A percentile compares a stretch with the other conserved stretches of the same genome.
phyloP scores from a whole-genome alignment of 2,797 vertebrate species.

The Pangasius djambal region DNA sequence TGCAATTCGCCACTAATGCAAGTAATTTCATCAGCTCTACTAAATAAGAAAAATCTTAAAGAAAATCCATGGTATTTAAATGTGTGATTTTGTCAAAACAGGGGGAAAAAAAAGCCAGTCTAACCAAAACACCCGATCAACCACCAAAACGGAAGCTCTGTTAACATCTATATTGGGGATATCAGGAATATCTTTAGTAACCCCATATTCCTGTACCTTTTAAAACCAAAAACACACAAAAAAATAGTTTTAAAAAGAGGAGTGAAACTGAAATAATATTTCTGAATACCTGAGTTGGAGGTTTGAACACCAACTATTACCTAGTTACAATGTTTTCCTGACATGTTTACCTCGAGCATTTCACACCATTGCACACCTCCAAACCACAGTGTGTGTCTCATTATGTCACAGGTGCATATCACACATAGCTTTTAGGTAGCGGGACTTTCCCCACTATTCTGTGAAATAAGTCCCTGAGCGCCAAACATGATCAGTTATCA shows the following conservation, averaged over 20 bases:
- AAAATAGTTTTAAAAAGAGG: neutral
- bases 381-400: neutral
- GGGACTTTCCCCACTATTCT: neutral
- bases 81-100: neutral
- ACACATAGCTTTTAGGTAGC: neutral
- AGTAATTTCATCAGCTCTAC: neutral
- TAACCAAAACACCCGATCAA: neutral
- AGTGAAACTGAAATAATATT: neutral
- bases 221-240: neutral
- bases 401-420: neutral
- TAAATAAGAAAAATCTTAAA: neutral
- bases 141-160: neutral
- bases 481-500: too few relatives aligned
- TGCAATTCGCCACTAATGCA: neutral
- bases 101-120: neutral
- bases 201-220: neutral
- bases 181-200: neutral
- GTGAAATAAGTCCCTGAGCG: neutral
- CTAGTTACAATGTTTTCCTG: conserved; percentile 4
- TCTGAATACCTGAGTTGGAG: neutral
- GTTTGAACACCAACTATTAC: neutral
- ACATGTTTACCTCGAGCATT: neutral
- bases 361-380: neutral
- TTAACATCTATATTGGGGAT: too few relatives aligned
- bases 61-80: neutral